Conservation (phyloP, 1,140 invertebrate species). For the Parasteatoda tepidariorum region DNA sequence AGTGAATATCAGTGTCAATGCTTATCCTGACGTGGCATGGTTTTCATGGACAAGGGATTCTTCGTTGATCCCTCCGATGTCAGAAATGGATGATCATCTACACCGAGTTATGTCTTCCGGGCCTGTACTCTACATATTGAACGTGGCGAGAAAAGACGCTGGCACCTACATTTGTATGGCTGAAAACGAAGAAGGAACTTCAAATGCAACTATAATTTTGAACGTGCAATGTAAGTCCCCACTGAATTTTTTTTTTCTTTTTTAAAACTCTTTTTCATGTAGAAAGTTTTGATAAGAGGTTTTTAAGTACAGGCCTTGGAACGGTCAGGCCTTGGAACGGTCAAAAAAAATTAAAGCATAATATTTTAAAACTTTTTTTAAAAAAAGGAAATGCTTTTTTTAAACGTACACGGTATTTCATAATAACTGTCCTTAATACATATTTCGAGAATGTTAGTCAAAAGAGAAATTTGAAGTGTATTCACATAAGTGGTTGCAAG, state of each 20-base stretch:
- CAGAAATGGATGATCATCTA: slow-evolving; percentile 31
- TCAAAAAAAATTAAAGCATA: too few relatives aligned
- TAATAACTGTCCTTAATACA: too few relatives aligned
- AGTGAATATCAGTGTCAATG: slow-evolving; percentile 41
- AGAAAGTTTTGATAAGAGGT: too few relatives aligned
- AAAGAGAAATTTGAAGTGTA: too few relatives aligned
- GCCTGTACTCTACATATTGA: slow-evolving; percentile 84
- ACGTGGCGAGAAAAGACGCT: slow-evolving; percentile 81
- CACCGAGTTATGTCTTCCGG: slow-evolving; percentile 79
- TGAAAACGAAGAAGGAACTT: slow-evolving; percentile 86
- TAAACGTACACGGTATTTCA: too few relatives aligned
- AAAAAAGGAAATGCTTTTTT: too few relatives aligned
- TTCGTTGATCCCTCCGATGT: slow-evolving; percentile 32
- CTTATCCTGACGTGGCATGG: slow-evolving; percentile 43
- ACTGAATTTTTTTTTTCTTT: neutral
- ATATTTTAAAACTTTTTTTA: too few relatives aligned
- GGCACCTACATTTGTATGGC: slow-evolving; percentile 90
- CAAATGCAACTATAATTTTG: slow-evolving; percentile 82
- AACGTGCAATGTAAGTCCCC: slow-evolving; percentile 92
- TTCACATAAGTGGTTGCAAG: too few relatives aligned
- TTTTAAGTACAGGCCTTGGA: too few relatives aligned
- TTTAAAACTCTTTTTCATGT: neutral
- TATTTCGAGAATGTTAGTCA: too few relatives aligned
- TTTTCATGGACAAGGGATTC: slow-evolving; percentile 54
- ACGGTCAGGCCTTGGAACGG: too few relatives aligned